These are phyloP conservation scores for Corvus cornix DNA, from an alignment of 2,113 vertebrate genomes.

Conservation along the genomic window DNA sequence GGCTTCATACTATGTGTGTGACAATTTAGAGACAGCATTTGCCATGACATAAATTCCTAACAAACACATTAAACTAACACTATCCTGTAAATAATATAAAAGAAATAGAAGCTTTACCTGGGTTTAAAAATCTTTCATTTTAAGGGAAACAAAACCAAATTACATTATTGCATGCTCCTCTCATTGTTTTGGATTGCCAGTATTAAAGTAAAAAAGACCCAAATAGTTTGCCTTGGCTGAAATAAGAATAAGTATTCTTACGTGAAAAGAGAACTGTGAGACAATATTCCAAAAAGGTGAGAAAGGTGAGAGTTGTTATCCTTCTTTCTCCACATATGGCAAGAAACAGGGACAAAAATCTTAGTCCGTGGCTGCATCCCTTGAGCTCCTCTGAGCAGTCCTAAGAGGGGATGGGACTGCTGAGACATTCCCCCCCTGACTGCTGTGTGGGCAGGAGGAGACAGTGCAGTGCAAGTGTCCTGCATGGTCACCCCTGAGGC, in stretches of 20 bases:
- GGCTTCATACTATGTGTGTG: background rate
- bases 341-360: background rate
- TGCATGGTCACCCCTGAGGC: background rate
- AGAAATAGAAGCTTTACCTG: background rate
- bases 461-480: accelerated
- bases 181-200: background rate
- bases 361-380: background rate
- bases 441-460: background rate
- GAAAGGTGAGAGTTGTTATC: background rate
- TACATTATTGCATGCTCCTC: background rate
- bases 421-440: accelerated
- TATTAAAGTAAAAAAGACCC: background rate
- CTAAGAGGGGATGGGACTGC: background rate
- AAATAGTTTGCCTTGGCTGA: background rate
- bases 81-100: background rate
- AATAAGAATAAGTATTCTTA: background rate
- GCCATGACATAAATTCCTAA: background rate
- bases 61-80: background rate
- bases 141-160: background rate
- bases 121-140: background rate
- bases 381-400: background rate
- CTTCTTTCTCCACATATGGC: background rate
- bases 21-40: background rate
- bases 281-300: background rate
- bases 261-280: background rate